Evolutionary conservation across 2,888 invertebrate species (phyloP).

Genomic region (Drosophila niveifrons): DNA sequence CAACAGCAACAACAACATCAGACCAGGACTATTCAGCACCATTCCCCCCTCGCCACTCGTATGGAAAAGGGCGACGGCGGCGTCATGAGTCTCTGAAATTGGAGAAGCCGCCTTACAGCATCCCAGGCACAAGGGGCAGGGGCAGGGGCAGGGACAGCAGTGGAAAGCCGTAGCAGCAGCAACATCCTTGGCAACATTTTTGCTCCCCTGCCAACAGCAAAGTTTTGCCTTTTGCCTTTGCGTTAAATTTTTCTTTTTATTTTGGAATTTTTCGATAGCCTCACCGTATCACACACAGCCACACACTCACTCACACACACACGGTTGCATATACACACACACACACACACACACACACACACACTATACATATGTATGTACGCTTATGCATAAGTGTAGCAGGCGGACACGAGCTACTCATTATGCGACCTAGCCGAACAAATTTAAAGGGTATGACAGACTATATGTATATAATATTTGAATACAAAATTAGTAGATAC

Average conservation of each 20-base stretch:
- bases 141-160: conserved; percentile 11
- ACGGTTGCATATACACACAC: conserved; percentile 19
- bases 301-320: conserved; percentile 18
- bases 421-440: conserved; percentile 43
- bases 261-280: conserved; percentile 81
- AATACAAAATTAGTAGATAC: too few relatives aligned
- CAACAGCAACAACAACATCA: conserved; percentile 23
- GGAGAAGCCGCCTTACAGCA: conserved; percentile 65
- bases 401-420: conserved; percentile 72
- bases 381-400: conserved; percentile 55
- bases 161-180: conserved; percentile 26
- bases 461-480: too few relatives aligned
- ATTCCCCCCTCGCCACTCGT: conserved; percentile 21
- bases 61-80: conserved; percentile 56
- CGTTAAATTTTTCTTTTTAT: conserved; percentile 79
- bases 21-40: conserved; percentile 27
- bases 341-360: conserved; percentile 20
- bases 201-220: conserved; percentile 39
- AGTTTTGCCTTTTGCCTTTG: conserved; percentile 77
- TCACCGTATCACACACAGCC: conserved; percentile 59
- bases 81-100: conserved; percentile 68
- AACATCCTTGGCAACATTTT: conserved; percentile 47
- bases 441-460: conserved; percentile 8
- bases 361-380: conserved; percentile 42
- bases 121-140: conserved; percentile 9